These are phyloP conservation scores for Chaitophorus viminalis DNA, from an alignment of 2,888 invertebrate species.

Conservation along the genomic window DNA sequence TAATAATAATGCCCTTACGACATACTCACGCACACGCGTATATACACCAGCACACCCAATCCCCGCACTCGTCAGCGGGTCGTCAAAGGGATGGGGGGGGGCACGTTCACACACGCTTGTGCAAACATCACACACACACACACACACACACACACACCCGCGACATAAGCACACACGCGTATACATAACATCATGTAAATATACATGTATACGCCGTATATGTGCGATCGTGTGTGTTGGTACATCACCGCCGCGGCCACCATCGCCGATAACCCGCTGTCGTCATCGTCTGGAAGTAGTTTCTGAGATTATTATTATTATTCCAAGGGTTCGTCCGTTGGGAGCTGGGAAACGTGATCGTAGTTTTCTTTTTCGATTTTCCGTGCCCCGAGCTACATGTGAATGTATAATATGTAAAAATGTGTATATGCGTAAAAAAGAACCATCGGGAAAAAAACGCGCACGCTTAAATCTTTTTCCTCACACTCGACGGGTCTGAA, in stretches of 20 bases:
- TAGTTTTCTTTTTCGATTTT: neutral
- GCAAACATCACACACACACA: neutral
- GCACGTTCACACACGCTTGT: neutral
- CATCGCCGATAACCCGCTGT: slow-evolving; percentile 27
- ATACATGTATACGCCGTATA: neutral
- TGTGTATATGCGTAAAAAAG: neutral
- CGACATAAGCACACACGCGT: no score
- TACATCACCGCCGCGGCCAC: neutral
- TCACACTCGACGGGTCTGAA: neutral
- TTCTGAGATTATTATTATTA: slow-evolving; percentile 12
- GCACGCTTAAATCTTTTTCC: neutral
- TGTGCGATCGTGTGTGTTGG: neutral
- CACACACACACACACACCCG: neutral
- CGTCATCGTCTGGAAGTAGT: neutral
- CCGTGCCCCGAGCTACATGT: neutral
- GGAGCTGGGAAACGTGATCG: neutral
- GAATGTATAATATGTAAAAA: no score
- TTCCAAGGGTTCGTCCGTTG: neutral
- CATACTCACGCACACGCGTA: neutral
- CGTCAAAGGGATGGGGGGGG: neutral
- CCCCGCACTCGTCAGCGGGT: neutral
- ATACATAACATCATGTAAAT: no score
- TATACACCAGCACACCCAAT: neutral
- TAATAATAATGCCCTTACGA: slow-evolving; percentile 29
- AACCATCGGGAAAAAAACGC: neutral